A percentile compares a stretch with the other conserved stretches of the same genome.
phyloP scores from a whole-genome alignment of 2,888 invertebrate genomes.

The Mimas tiliae region DNA sequence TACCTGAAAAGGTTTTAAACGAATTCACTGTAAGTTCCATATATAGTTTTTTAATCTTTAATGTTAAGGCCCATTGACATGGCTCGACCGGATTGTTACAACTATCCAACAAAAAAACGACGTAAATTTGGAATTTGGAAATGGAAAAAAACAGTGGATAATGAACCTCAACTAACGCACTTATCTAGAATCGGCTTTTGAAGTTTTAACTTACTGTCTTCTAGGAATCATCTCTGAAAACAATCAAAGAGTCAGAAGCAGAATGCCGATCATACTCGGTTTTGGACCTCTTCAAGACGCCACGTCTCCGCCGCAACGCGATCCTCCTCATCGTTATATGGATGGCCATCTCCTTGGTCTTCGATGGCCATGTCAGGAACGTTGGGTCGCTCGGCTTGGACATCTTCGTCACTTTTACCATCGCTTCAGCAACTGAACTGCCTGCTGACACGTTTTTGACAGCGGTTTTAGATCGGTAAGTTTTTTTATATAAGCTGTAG shows the following conservation, averaged over 20 bases:
- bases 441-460: slow-evolving; percentile 94
- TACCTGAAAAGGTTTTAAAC: slow-evolving; percentile 89
- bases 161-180: no score
- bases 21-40: slow-evolving; percentile 88
- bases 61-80: no score
- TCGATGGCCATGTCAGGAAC: slow-evolving; percentile 95
- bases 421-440: slow-evolving; percentile 92
- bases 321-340: slow-evolving; percentile 92
- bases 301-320: slow-evolving; percentile 90
- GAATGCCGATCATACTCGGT: slow-evolving; percentile 90
- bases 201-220: no score
- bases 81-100: no score
- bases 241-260: slow-evolving; percentile 89
- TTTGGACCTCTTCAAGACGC: slow-evolving; percentile 91
- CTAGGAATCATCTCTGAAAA: slow-evolving; percentile 87
- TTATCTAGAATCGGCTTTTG: no score
- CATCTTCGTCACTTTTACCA: slow-evolving; percentile 93
- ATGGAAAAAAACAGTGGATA: no score
- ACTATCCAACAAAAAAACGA: no score
- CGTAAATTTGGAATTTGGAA: no score
- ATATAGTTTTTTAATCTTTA: no score
- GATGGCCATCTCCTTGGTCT: slow-evolving; percentile 95
- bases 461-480: slow-evolving; percentile 86
- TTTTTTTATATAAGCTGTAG: neutral
- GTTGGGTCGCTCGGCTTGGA: slow-evolving; percentile 93